Evolutionary conservation across 2,113 vertebrate genomes (phyloP).

Genomic region (Climacteris rufus): DNA sequence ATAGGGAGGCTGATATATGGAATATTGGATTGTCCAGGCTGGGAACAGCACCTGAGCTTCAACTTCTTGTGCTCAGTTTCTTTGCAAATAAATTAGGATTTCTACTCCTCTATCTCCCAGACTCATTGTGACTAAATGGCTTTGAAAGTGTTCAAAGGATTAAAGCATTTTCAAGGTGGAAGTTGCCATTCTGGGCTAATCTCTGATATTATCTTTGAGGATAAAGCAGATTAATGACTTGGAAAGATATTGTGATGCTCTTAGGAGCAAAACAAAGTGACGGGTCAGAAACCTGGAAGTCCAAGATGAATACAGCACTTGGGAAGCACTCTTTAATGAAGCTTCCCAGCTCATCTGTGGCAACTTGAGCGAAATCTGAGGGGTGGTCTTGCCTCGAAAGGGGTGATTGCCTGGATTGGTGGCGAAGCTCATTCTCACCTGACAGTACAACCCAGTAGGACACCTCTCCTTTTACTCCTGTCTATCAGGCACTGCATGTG

Average conservation of each 20-base stretch:
- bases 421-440: background rate
- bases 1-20: background rate
- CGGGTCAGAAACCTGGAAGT: background rate
- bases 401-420: rapidly evolving
- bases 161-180: background rate
- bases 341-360: background rate
- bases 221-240: background rate
- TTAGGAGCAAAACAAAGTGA: background rate
- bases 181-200: background rate
- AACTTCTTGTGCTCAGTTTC: background rate
- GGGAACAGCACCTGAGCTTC: background rate
- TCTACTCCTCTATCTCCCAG: background rate
- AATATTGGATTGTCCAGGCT: background rate
- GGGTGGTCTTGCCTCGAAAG: background rate
- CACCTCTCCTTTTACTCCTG: background rate
- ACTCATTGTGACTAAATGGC: background rate
- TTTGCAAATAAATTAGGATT: background rate
- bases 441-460: background rate
- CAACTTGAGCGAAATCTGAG: background rate
- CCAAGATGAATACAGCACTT: background rate
- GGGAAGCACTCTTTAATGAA: background rate
- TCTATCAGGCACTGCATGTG: background rate
- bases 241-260: background rate
- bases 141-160: background rate
- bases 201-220: background rate